Conservation (phyloP, 2,797 vertebrate species). For the Paedocypris micromegethes region DNA sequence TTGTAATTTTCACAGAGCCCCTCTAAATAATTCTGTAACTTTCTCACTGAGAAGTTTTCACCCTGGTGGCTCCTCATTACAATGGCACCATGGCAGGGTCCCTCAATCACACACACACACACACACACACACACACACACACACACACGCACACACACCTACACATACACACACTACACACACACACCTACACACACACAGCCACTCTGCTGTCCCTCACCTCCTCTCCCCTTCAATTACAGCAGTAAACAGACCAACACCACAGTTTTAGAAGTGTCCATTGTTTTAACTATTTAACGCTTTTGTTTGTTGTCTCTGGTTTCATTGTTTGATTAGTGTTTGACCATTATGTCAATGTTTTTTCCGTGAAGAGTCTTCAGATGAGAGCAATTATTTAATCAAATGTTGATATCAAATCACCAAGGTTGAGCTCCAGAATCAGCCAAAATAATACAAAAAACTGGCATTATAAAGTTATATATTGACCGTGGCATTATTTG, state of each 20-base stretch:
- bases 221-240: slow-evolving; percentile 48
- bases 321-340: slow-evolving; percentile 17
- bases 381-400: slow-evolving; percentile 9
- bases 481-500: too few species aligned
- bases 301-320: slow-evolving; percentile 16
- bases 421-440: neutral
- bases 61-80: slow-evolving; percentile 67
- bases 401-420: slow-evolving; percentile 1
- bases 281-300: slow-evolving; percentile 22
- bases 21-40: slow-evolving; percentile 79
- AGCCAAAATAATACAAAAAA: too few species aligned
- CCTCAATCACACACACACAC: slow-evolving; percentile 69
- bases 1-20: slow-evolving; percentile 70
- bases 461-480: too few species aligned
- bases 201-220: slow-evolving; percentile 35
- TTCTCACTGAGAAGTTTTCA: slow-evolving; percentile 71
- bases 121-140: slow-evolving; percentile 48
- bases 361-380: neutral
- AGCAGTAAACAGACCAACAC: slow-evolving; percentile 39
- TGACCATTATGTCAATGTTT: neutral
- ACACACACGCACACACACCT: slow-evolving; percentile 66
- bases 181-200: slow-evolving; percentile 60
- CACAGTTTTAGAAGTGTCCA: slow-evolving; percentile 36
- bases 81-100: slow-evolving; percentile 72
- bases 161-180: slow-evolving; percentile 47